A percentile compares a stretch with the other conserved stretches of the same genome.
phyloP scores from a whole-genome alignment of 2,797 vertebrate genomes.

The Typhlichthys subterraneus region DNA sequence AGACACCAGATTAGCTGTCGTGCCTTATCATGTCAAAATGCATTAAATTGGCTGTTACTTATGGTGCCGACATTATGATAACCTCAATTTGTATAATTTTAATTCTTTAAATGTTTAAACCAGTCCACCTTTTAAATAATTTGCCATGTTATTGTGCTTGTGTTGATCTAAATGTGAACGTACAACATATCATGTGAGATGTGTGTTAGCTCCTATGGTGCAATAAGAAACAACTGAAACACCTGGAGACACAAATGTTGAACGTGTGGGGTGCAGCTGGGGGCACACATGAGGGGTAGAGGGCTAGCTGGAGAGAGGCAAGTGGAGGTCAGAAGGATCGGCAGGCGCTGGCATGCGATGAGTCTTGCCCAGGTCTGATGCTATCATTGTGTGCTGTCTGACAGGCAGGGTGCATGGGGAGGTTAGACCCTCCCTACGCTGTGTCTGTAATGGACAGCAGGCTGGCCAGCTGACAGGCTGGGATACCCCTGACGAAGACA shows the following conservation, averaged over 20 bases:
- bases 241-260: slow-evolving; percentile 56
- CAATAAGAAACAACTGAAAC: slow-evolving; percentile 61
- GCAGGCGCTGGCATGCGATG: slow-evolving; percentile 69
- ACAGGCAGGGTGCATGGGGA: slow-evolving; percentile 60
- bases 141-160: too few species aligned
- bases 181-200: not conserved
- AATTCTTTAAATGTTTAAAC: too few species aligned
- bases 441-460: slow-evolving; percentile 42
- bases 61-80: too few species aligned
- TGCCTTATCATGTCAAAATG: too few species aligned
- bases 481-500: slow-evolving; percentile 40
- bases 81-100: too few species aligned
- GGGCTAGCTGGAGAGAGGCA: slow-evolving; percentile 57
- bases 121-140: too few species aligned
- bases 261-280: slow-evolving; percentile 17
- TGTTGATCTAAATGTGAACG: too few species aligned
- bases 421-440: slow-evolving; percentile 38
- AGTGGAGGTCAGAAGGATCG: slow-evolving; percentile 66
- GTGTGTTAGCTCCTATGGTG: not conserved
- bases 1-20: too few species aligned
- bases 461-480: slow-evolving; percentile 34
- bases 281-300: slow-evolving; percentile 52
- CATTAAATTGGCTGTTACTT: too few species aligned
- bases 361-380: slow-evolving; percentile 71
- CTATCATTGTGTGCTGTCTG: slow-evolving; percentile 61